Conservation (phyloP, 2,888 invertebrate species). For the Palloptera scutellata region DNA sequence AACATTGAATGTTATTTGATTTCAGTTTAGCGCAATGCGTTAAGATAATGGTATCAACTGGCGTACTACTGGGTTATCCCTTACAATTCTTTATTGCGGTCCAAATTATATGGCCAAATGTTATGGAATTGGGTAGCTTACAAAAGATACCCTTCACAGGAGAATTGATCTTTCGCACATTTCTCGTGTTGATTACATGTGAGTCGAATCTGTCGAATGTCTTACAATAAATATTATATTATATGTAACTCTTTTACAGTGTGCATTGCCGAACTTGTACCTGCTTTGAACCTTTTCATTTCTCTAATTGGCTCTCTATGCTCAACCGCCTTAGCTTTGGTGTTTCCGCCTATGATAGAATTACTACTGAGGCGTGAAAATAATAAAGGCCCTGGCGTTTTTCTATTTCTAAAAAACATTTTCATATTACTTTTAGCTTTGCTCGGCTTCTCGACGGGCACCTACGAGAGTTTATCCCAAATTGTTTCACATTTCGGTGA, state of each 20-base stretch:
- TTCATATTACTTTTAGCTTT: conserved; percentile 74
- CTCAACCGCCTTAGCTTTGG: conserved; percentile 84
- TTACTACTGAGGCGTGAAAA: conserved; percentile 73
- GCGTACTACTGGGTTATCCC: conserved; percentile 89
- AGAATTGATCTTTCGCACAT: conserved; percentile 76
- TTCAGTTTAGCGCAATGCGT: conserved; percentile 81
- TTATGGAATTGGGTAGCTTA: conserved; percentile 68
- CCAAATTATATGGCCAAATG: conserved; percentile 84
- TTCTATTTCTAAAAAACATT: conserved; percentile 69
- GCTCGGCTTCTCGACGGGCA: conserved; percentile 77
- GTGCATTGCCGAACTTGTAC: conserved; percentile 83
- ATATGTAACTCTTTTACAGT: conserved; percentile 68
- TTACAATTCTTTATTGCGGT: conserved; percentile 96
- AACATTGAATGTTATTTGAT: not conserved
- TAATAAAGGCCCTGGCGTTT: conserved; percentile 64
- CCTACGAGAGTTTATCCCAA: conserved; percentile 73
- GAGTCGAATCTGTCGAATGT: conserved; percentile 66
- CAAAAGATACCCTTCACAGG: conserved; percentile 68
- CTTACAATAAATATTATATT: not conserved
- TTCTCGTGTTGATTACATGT: conserved; percentile 84
- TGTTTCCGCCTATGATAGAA: conserved; percentile 89
- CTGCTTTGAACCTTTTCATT: conserved; percentile 85
- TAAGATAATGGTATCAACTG: conserved; percentile 82
- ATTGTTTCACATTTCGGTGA: conserved; percentile 53
- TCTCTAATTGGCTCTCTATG: conserved; percentile 91